Percentiles rank a stretch among this genome's conserved stretches.
These are phyloP conservation scores for Therioaphis trifolii DNA, from an alignment of 2,888 invertebrate genomes.

Conservation along the genomic window DNA sequence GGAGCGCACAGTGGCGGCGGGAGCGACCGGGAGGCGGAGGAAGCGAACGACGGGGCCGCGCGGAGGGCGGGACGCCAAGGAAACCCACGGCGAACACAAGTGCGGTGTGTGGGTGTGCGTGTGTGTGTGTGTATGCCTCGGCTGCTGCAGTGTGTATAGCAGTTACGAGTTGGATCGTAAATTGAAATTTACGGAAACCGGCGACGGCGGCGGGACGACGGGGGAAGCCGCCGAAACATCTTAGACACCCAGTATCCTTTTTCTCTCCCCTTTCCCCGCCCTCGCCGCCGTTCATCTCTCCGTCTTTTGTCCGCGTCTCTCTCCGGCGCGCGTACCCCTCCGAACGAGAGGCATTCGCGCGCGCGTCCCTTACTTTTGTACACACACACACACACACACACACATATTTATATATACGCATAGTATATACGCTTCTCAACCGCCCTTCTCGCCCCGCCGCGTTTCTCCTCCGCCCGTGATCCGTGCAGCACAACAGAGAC, in stretches of 20 bases:
- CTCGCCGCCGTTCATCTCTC: not conserved
- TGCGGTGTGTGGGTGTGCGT: not conserved
- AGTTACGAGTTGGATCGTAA: constrained; percentile 54
- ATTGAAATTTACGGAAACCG: constrained; percentile 61
- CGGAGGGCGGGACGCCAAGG: constrained; percentile 45
- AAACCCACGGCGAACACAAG: constrained; percentile 36
- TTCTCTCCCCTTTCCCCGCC: not conserved
- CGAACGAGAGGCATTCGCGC: too few relatives aligned
- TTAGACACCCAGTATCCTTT: constrained; percentile 45
- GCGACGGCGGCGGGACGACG: too few relatives aligned
- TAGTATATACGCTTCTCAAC: too few relatives aligned
- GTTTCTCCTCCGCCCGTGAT: not conserved
- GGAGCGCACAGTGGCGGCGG: constrained; percentile 26
- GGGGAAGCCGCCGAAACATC: constrained; percentile 52
- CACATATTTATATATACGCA: too few relatives aligned
- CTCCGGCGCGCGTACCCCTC: too few relatives aligned
- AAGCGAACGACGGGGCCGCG: not conserved
- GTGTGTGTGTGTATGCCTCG: not conserved
- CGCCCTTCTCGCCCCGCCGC: not conserved
- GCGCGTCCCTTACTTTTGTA: too few relatives aligned
- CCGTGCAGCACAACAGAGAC: not conserved
- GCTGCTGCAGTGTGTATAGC: too few relatives aligned
- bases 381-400: too few relatives aligned
- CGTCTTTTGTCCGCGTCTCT: too few relatives aligned
- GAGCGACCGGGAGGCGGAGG: not conserved